Percentiles rank a stretch among this genome's conserved stretches.
Evolutionary conservation across 2,113 vertebrate genomes (phyloP).

Genomic region (Channa maculata): DNA sequence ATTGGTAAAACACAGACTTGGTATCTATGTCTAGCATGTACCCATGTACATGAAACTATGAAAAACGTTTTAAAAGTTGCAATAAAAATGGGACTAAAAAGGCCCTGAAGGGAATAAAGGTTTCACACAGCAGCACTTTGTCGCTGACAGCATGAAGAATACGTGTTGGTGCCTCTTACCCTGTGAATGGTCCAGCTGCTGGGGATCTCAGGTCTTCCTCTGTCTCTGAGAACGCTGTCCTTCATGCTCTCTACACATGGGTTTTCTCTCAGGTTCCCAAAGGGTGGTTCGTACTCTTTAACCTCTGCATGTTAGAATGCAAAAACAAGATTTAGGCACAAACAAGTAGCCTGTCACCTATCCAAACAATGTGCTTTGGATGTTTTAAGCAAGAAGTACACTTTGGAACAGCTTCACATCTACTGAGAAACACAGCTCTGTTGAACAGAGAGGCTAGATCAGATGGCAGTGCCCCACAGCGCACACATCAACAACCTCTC

Average conservation of each 20-base stretch:
- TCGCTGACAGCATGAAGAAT: neutral
- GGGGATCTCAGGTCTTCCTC: constrained; percentile 93
- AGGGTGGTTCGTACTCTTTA: constrained; percentile 95
- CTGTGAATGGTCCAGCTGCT: constrained; percentile 92
- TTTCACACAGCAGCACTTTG: neutral
- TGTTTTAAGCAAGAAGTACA: neutral
- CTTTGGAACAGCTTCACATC: neutral
- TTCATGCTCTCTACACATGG: constrained; percentile 99
- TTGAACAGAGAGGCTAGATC: constrained; percentile 22
- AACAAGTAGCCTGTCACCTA: neutral
- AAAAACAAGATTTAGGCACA: neutral
- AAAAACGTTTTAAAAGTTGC: no score
- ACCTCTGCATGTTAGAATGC: constrained; percentile 85
- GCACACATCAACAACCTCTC: constrained; percentile 41
- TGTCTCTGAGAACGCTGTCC: constrained; percentile 94
- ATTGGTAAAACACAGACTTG: no score
- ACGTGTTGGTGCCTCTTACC: constrained; percentile 76
- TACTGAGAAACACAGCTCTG: constrained; percentile 8
- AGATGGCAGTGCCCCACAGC: constrained; percentile 34
- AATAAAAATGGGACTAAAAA: no score
- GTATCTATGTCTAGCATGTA: no score
- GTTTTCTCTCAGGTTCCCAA: constrained; percentile 94
- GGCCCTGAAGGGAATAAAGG: no score
- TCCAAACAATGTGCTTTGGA: neutral
- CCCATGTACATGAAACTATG: no score